A percentile compares a stretch with the other conserved stretches of the same genome.
phyloP scores from a whole-genome alignment of 2,113 vertebrate species.

The Neotoma lepida region DNA sequence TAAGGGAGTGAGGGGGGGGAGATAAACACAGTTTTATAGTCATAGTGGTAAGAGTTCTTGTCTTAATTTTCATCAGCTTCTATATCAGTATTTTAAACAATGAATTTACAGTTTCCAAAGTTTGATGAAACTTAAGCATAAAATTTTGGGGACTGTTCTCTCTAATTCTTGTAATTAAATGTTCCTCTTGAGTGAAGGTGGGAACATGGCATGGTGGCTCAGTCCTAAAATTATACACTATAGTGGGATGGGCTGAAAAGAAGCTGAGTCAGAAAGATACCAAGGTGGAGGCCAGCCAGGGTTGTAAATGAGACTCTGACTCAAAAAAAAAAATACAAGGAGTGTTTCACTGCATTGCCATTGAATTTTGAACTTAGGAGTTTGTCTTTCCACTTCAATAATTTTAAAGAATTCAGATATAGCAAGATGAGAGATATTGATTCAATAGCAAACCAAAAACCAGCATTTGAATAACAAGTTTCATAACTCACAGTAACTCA shows the following conservation, averaged over 20 bases:
- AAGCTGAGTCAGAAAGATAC: background rate
- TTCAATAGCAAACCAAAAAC: background rate
- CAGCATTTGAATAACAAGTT: background rate
- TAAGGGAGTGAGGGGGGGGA: background rate
- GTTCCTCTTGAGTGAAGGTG: background rate
- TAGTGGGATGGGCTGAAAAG: background rate
- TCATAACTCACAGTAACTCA: slow-evolving; percentile 40
- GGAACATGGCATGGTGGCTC: background rate
- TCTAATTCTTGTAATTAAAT: background rate
- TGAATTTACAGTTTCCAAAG: background rate
- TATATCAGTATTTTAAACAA: background rate
- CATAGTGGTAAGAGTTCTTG: background rate
- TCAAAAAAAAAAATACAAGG: background rate
- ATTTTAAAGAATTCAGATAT: slow-evolving; percentile 22
- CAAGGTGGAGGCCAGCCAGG: background rate
- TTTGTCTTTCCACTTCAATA: background rate
- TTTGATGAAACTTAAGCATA: background rate
- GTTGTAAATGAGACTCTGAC: background rate
- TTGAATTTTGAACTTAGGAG: background rate
- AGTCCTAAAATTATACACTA: background rate
- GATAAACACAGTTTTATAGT: background rate
- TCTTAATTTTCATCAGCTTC: background rate
- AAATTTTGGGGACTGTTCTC: background rate
- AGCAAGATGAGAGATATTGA: background rate
- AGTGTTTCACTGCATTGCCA: background rate